These are phyloP conservation scores for Bombus picipes DNA, from an alignment of 1,140 invertebrate species.

Conservation along the genomic window DNA sequence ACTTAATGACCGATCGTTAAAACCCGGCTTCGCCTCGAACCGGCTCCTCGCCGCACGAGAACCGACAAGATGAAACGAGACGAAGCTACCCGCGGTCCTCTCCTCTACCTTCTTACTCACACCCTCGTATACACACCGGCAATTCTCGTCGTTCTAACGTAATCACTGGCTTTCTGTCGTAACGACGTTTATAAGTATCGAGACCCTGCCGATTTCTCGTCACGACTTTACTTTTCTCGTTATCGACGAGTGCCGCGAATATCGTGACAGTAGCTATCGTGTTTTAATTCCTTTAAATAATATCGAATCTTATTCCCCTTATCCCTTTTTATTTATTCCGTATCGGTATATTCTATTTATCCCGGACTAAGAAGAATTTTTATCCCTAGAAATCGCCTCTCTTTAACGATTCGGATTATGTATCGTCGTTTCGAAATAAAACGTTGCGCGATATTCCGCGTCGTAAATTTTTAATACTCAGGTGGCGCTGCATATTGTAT, in stretches of 20 bases:
- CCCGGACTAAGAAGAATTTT: not conserved
- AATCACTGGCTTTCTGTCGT: slow-evolving; percentile 63
- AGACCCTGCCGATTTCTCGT: slow-evolving; percentile 28
- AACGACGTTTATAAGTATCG: slow-evolving; percentile 70
- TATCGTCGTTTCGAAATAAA: not conserved
- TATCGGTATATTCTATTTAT: not conserved
- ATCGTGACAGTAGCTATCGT: not conserved
- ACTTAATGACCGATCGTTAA: slow-evolving; percentile 80
- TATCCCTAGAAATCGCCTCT: not conserved
- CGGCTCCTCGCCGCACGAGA: slow-evolving; percentile 65
- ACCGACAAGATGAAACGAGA: slow-evolving; percentile 40
- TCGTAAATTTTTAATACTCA: slow-evolving; percentile 17
- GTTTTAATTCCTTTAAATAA: not conserved
- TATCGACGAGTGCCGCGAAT: slow-evolving; percentile 16
- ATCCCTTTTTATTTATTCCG: not conserved
- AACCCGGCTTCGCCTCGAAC: slow-evolving; percentile 73
- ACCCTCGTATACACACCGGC: slow-evolving; percentile 10
- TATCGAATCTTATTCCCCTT: not conserved
- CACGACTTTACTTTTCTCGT: slow-evolving; percentile 43
- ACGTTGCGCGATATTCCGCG: not conserved
- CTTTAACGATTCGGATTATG: not conserved
- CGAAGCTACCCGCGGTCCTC: slow-evolving; percentile 4
- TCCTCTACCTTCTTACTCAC: slow-evolving; percentile 22
- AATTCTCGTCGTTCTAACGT: slow-evolving; percentile 57
- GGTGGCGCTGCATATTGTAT: not conserved